These are phyloP conservation scores for Hozukius guyotensis DNA, from an alignment of 2,797 vertebrate genomes.

Conservation along the genomic window DNA sequence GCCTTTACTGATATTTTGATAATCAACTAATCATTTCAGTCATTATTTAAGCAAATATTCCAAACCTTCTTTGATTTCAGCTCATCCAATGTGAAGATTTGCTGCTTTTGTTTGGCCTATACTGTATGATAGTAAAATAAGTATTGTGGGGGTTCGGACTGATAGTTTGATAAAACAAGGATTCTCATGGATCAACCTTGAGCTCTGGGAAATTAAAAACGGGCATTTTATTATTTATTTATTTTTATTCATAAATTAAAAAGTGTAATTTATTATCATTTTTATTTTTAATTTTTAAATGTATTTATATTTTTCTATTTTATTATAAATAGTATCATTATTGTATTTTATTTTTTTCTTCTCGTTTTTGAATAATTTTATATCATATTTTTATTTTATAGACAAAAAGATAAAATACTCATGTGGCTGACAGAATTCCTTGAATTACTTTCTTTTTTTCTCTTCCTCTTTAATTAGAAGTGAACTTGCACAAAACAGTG, in stretches of 20 bases:
- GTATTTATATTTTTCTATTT: too few relatives aligned
- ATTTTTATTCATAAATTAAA: too few relatives aligned
- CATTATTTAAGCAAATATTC: not conserved
- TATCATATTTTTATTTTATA: not conserved
- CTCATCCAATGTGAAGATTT: not conserved
- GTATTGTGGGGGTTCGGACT: not conserved
- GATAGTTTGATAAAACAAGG: not conserved
- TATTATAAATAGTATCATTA: too few relatives aligned
- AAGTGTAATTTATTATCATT: too few relatives aligned
- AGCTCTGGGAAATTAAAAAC: not conserved
- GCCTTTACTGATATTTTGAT: not conserved
- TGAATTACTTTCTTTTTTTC: not conserved
- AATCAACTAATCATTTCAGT: not conserved
- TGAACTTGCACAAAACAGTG: not conserved
- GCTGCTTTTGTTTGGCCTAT: not conserved
- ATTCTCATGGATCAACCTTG: not conserved
- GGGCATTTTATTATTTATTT: not conserved
- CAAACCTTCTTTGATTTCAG: not conserved
- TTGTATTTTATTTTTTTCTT: too few relatives aligned
- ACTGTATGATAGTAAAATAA: not conserved
- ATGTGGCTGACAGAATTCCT: not conserved
- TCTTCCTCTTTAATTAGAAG: not conserved
- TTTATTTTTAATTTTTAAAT: too few relatives aligned
- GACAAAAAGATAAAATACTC: not conserved
- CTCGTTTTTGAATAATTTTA: too few relatives aligned